phyloP scores from a whole-genome alignment of 2,797 vertebrate species.

The Megaceryle alcyon region DNA sequence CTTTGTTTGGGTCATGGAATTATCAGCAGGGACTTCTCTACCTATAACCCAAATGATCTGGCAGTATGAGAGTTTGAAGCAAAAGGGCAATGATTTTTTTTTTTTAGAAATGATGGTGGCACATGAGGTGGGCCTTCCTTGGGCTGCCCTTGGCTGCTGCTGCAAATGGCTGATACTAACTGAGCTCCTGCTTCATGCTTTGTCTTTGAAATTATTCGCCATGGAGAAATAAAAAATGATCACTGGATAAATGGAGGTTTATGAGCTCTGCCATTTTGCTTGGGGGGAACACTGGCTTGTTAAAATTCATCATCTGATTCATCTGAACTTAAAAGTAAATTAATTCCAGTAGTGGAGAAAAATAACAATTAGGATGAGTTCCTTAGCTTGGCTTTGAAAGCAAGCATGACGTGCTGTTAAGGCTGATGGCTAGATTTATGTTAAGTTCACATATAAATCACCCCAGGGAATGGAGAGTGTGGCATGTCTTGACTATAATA shows the following conservation, averaged over 20 bases:
- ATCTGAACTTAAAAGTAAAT: conserved; percentile 64
- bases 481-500: not conserved
- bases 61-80: not conserved
- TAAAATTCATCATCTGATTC: conserved; percentile 66
- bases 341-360: conserved; percentile 44
- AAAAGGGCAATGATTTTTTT: not conserved
- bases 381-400: conserved; percentile 28
- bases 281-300: conserved; percentile 11
- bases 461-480: not conserved
- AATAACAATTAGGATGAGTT: conserved; percentile 51
- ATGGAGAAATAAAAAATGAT: conserved; percentile 38
- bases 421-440: conserved; percentile 31
- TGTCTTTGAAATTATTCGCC: conserved; percentile 40
- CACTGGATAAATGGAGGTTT: conserved; percentile 19
- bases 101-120: not conserved
- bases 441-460: conserved; percentile 24
- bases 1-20: not conserved
- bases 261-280: conserved; percentile 38
- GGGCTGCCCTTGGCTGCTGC: not conserved
- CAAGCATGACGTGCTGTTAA: not conserved
- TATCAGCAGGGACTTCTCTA: not conserved
- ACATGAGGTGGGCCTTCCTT: not conserved
- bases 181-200: not conserved
- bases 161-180: not conserved
- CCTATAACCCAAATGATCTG: not conserved